These are phyloP conservation scores for Drosophila koepferae DNA, from an alignment of 2,888 invertebrate genomes.

Conservation along the genomic window DNA sequence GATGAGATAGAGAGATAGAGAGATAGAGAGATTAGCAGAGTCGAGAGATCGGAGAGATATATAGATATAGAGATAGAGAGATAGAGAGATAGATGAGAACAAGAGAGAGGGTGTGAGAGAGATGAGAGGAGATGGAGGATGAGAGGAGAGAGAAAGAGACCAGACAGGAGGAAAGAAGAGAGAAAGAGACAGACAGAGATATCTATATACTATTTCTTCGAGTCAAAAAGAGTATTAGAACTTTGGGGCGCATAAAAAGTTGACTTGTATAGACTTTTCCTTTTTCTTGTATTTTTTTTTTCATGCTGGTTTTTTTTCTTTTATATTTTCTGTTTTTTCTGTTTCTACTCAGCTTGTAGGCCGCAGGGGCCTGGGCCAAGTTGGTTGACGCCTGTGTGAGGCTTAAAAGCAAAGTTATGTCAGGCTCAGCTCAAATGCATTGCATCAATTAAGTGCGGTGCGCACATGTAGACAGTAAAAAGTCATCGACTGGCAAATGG, in stretches of 20 bases:
- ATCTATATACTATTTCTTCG: too few relatives aligned
- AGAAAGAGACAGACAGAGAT: too few relatives aligned
- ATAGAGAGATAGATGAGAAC: too few relatives aligned
- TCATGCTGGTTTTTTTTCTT: background rate
- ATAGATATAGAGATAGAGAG: too few relatives aligned
- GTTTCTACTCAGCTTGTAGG: background rate
- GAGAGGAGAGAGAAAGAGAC: too few relatives aligned
- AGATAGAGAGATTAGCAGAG: too few relatives aligned
- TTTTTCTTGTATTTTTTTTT: background rate
- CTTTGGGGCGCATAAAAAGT: background rate
- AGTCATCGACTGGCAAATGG: constrained; percentile 71
- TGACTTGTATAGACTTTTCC: background rate
- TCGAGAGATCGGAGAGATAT: too few relatives aligned
- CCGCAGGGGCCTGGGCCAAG: constrained; percentile 1
- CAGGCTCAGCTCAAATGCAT: constrained; percentile 66
- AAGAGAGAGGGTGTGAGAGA: too few relatives aligned
- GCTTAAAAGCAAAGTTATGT: constrained; percentile 75
- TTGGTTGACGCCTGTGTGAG: constrained; percentile 34
- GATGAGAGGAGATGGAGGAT: too few relatives aligned
- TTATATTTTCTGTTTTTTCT: background rate
- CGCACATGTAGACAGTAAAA: constrained; percentile 68
- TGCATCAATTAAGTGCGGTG: constrained; percentile 70
- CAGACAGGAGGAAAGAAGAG: too few relatives aligned
- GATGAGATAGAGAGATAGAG: too few relatives aligned
- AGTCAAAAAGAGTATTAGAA: background rate